These are phyloP conservation scores for Artemia sinica DNA, from an alignment of 2,888 invertebrate species.

Conservation along the genomic window DNA sequence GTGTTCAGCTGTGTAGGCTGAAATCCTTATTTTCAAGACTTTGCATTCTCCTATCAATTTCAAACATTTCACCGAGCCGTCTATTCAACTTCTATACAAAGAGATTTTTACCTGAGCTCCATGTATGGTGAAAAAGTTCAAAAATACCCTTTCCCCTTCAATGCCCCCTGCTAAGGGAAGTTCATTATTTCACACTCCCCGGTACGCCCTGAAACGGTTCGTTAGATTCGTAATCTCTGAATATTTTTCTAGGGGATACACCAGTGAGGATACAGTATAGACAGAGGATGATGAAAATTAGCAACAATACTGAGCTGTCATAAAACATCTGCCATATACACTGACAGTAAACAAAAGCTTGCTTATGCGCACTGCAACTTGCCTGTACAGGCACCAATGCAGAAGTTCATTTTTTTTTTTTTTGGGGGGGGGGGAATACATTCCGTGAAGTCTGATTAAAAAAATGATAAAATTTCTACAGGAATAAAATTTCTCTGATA, in stretches of 20 bases:
- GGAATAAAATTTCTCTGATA: too few relatives aligned
- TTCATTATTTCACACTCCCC: slow-evolving; percentile 14
- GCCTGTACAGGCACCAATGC: too few relatives aligned
- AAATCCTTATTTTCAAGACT: slow-evolving; percentile 7
- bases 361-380: too few relatives aligned
- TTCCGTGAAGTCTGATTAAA: too few relatives aligned
- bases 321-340: too few relatives aligned
- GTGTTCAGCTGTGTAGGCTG: neutral
- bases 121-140: neutral
- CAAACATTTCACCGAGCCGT: slow-evolving; percentile 7
- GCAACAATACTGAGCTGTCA: too few relatives aligned
- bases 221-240: neutral
- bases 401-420: too few relatives aligned
- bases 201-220: slow-evolving; percentile 13
- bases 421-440: too few relatives aligned
- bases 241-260: slow-evolving; percentile 5
- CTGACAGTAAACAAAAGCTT: too few relatives aligned
- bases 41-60: slow-evolving; percentile 14
- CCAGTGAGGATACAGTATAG: too few relatives aligned
- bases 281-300: too few relatives aligned
- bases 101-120: slow-evolving; percentile 3
- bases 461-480: too few relatives aligned
- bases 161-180: neutral
- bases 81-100: slow-evolving; percentile 3
- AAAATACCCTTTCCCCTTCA: slow-evolving; percentile 2